Base-by-base conservation (phyloP, 2,113 vertebrate species). In the Benitochromis conjunctus region DNA sequence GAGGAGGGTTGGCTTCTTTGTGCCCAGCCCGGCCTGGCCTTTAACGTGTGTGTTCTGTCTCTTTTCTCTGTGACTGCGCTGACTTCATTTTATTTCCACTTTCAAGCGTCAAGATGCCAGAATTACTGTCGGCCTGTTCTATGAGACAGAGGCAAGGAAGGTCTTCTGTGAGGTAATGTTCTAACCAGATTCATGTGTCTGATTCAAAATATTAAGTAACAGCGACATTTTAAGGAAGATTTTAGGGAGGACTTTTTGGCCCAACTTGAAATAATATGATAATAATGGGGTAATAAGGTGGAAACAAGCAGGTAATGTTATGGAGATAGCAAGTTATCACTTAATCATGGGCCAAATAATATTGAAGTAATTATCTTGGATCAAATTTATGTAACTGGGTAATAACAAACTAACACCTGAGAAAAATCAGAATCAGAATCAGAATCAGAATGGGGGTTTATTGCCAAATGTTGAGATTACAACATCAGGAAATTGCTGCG, bases 101-200 rank as follows among this genome's bases (percentile, higher is more conserved):
- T 76, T 51, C 69, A 76, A 99, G 98, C 97, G 98, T 56, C 98
- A 99, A 89, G 98, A 99, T 1, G 98, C 98, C 8, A 96, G 98
- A 21, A 99, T 99, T 95, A 99, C 99, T 4, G 98, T 99, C 94
- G 98, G 98, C n/a, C 97, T 99, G 57, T 99, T 99, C 94, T 99
- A 99, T 34, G 98, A 99, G 93, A 99, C 98, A 0, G 98, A 99
- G 93, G 98, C 98, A 19, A 96, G 98, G 43, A 99, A 99, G 88
- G 98, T 99, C 62, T 99, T 99, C 92, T 99, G 98, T 56, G 98
- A 99, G 98, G 98, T 99, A 76, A 76, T 0, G 69, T 76, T 18
- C 41, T 74, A 0, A 48, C 14, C 69, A 29, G 0, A 51, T 48
- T 19, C 14, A 18, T 74, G 43, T 51, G 43, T 76, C 9, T 12